Conservation (phyloP, 2,888 invertebrate genomes). For the Sturmia bella region DNA sequence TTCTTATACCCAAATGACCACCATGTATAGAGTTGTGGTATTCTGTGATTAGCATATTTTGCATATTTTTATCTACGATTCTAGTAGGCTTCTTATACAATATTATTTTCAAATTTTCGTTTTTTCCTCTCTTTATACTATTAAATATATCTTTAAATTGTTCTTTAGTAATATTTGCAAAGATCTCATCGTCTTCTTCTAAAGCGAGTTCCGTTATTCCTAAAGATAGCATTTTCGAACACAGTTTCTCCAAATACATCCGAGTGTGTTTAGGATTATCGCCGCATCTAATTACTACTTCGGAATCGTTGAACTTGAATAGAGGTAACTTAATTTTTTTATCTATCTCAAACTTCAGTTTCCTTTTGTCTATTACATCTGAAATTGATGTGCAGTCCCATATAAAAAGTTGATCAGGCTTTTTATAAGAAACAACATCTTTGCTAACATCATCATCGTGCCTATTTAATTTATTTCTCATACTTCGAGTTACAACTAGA, state of each 20-base stretch:
- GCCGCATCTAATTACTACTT: not conserved
- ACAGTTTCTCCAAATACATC: slow-evolving; percentile 6
- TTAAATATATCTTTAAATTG: not conserved
- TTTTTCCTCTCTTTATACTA: not conserved
- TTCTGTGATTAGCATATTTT: too few species aligned
- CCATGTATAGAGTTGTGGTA: too few species aligned
- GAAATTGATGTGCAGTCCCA: slow-evolving; percentile 3
- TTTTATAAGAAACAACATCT: not conserved
- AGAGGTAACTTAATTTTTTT: not conserved
- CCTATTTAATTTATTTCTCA: not conserved
- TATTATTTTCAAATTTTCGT: slow-evolving; percentile 9
- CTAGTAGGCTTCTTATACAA: too few species aligned
- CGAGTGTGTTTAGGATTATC: not conserved
- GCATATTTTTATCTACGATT: too few species aligned
- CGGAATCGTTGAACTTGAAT: not conserved
- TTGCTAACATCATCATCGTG: too few species aligned
- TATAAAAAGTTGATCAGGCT: not conserved
- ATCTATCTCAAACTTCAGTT: not conserved
- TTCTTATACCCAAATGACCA: too few species aligned
- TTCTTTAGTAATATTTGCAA: not conserved
- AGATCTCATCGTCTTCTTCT: not conserved
- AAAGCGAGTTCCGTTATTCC: not conserved
- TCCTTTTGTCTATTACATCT: not conserved
- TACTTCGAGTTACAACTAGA: not conserved
- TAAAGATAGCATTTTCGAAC: not conserved